Evolutionary conservation across 2,797 vertebrate species (phyloP), one percentile per base, ranked within the genome.

Genomic region (Gila robusta): DNA sequence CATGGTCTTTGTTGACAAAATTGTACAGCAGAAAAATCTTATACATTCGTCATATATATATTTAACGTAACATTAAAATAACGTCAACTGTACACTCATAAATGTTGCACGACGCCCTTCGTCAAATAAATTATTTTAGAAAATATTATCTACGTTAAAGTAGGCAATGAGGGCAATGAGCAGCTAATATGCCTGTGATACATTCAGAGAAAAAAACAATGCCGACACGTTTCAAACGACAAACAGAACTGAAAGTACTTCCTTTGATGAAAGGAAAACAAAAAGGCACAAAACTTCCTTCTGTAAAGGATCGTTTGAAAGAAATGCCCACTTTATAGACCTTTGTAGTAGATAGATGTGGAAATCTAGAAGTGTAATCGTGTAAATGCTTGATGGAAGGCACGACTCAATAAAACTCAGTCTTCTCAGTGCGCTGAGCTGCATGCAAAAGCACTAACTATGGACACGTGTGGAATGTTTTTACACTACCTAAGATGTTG

Each of bases 261-360:
- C 78, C 81, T 87, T 88, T 69, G 70, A 77, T 82, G 37, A 86
- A 47, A 78, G 49, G n/a, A 62, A 87, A 86, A 76, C 69, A 17
- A 79, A 87, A 89, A 91, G 90, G 90, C 89, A 90, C 88, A 90
- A 81, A 84, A 81, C 86, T 73, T 88, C 86, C 87, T 90, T 89
- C 81, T 28, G 79, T 35, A 81, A 72, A 83, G 84, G 76, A 76
- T 88, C 72, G n/a, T 23, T 82, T 84, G 82, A 86, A 88, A 76
- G 17, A 64, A 90, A 87, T 87, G 87, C 84, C 81, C 84, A 86
- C 41, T 84, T 85, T 89, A 14, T 81, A 80, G 86, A 81, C 80
- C 83, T 85, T 86, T 82, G 44, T 66, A 79, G 47, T 64, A 35
- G 64, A 88, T 67, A 66, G 23, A 72, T 62, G 39, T 81, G 47